phyloP scores from a whole-genome alignment of 2,113 vertebrate species.

The Cyrtonyx montezumae region DNA sequence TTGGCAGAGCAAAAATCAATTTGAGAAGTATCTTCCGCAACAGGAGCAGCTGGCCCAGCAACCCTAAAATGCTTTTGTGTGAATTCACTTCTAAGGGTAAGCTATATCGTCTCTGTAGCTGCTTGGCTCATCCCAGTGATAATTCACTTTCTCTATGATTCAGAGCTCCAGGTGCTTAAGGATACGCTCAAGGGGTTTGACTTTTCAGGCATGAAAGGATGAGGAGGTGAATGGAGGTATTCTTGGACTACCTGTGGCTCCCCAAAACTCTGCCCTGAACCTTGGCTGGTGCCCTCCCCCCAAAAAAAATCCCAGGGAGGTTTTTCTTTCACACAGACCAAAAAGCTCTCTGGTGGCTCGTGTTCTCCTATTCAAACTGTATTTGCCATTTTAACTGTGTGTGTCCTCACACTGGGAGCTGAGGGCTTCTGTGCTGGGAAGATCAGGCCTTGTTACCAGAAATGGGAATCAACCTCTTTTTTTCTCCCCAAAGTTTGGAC shows the following conservation, averaged over 20 bases:
- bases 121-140: conserved; percentile 42
- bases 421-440: background rate
- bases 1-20: background rate
- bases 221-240: background rate
- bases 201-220: rapidly evolving
- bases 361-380: background rate
- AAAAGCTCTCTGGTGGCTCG: background rate
- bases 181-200: background rate
- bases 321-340: background rate
- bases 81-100: conserved; percentile 60
- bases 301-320: background rate
- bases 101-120: conserved; percentile 28
- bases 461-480: background rate
- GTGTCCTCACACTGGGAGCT: background rate
- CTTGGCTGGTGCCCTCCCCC: background rate
- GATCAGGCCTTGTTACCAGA: background rate
- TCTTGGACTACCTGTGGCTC: background rate
- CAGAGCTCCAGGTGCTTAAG: conserved; percentile 13
- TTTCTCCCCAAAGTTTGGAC: background rate
- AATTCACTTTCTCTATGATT: conserved; percentile 49
- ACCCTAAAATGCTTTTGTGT: background rate
- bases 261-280: background rate
- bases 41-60: background rate
- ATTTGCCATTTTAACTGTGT: background rate
- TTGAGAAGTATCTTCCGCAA: conserved; percentile 29